Conservation (phyloP, 2,797 vertebrate genomes). For the Molossus alvarezi region DNA sequence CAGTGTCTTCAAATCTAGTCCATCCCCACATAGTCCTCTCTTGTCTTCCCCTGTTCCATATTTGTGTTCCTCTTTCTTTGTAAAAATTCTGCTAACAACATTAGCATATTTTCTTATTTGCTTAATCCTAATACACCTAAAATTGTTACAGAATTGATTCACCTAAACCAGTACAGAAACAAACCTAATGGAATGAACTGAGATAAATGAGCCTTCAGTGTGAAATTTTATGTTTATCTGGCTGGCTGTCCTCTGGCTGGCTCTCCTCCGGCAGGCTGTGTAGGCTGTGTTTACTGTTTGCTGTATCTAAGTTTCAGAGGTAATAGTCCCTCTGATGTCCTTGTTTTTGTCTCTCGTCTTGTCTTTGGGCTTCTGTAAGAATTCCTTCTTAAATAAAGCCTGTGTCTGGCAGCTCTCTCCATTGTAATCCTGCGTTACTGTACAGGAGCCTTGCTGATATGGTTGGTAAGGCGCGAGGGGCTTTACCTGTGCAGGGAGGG, state of each 20-base stretch:
- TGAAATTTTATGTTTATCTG: background rate
- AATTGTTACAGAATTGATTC: background rate
- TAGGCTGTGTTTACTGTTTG: background rate
- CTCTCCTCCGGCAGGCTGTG: background rate
- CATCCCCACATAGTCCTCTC: background rate
- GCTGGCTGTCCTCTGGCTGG: background rate
- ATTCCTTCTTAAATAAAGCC: background rate
- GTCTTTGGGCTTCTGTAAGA: background rate
- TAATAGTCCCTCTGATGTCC: background rate
- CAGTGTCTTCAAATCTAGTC: background rate
- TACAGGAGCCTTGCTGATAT: background rate
- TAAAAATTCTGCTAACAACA: background rate
- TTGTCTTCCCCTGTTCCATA: background rate
- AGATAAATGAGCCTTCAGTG: background rate
- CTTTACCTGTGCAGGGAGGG: background rate
- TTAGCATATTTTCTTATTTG: background rate
- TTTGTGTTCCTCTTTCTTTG: background rate
- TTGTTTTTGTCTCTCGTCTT: background rate
- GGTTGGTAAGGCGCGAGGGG: no score
- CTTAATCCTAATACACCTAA: background rate
- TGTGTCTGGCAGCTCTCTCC: background rate
- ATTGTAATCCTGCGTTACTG: background rate
- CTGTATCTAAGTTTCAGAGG: background rate
- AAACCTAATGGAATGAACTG: background rate
- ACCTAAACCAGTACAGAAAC: background rate